Conservation (phyloP, 2,113 vertebrate species). For the Fulica atra region DNA sequence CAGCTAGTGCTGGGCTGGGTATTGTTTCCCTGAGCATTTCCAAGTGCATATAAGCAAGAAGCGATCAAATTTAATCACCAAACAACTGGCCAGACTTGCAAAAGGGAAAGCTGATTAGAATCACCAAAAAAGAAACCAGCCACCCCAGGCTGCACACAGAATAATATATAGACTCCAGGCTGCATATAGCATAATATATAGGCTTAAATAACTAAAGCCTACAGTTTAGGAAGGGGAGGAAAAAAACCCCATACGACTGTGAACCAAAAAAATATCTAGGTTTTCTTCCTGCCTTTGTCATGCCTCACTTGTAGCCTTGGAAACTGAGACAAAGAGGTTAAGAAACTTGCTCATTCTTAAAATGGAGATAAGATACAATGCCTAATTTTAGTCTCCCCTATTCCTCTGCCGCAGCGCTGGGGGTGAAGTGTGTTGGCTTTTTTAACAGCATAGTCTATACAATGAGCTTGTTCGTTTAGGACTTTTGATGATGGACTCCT, state of each 20-base stretch:
- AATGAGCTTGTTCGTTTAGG: neutral
- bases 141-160: neutral
- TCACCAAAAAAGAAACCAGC: neutral
- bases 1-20: rapidly evolving
- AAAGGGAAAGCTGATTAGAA: neutral
- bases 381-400: neutral
- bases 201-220: neutral
- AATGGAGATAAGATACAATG: conserved; percentile 30
- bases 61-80: neutral
- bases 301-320: conserved; percentile 60
- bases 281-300: conserved; percentile 63
- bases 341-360: conserved; percentile 42
- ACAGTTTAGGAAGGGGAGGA: neutral
- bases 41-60: neutral
- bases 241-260: too few relatives aligned
- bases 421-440: neutral
- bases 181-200: neutral
- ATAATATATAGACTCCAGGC: neutral
- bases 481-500: neutral
- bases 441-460: neutral
- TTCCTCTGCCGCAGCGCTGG: neutral
- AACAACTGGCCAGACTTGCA: neutral
- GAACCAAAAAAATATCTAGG: conserved; percentile 24
- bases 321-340: conserved; percentile 59
- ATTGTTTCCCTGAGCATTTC: neutral